phyloP scores from a whole-genome alignment of 2,888 invertebrate species.

The Drosophila histrio region DNA sequence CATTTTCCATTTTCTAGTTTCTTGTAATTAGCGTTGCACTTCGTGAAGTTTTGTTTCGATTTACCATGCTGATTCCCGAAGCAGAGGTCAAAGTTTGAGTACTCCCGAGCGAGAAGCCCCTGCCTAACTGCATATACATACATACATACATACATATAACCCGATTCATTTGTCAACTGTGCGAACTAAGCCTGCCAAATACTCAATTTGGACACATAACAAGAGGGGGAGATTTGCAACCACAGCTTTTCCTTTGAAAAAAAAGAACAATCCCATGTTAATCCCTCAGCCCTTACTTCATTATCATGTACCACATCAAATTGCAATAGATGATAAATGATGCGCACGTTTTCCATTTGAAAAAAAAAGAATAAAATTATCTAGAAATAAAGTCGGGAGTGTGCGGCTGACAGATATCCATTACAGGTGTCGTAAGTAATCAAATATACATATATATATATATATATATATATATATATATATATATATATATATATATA shows the following conservation, averaged over 20 bases:
- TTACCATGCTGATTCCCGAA: conserved; percentile 39
- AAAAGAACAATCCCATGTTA: not conserved
- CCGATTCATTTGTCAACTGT: conserved; percentile 33
- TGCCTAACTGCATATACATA: not conserved
- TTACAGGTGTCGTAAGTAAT: not conserved
- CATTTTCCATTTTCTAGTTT: conserved; percentile 48
- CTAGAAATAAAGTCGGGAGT: not conserved
- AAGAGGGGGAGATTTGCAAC: not conserved
- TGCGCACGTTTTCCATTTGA: conserved; percentile 35
- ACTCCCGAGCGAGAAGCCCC: not conserved
- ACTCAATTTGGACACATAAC: conserved; percentile 15
- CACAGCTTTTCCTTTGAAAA: conserved; percentile 1
- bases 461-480: too few species aligned
- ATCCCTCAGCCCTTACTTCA: conserved; percentile 1
- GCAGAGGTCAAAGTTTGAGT: conserved; percentile 12
- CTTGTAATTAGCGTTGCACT: conserved; percentile 74
- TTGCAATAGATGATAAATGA: conserved; percentile 76
- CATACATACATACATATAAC: not conserved
- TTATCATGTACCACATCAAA: conserved; percentile 49
- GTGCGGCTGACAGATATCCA: not conserved
- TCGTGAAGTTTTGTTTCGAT: conserved; percentile 68
- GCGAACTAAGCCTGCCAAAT: conserved; percentile 11
- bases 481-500: too few species aligned
- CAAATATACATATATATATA: not conserved
- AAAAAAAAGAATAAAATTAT: not conserved